Base-by-base conservation (phyloP, 1,140 invertebrate species). In the Caenorhabditis tropicalis region DNA sequence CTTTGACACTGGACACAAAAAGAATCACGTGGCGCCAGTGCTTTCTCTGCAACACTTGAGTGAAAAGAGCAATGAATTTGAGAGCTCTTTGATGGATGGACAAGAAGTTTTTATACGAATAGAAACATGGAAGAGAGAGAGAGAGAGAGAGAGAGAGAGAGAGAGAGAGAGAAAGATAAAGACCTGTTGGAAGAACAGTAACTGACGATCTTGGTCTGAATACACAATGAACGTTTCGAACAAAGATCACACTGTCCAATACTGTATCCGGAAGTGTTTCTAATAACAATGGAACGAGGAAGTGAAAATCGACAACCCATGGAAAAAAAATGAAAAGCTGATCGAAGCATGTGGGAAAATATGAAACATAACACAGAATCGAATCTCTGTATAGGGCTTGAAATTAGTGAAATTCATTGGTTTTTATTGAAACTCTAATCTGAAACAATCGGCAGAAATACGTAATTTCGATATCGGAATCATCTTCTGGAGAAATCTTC, bases 1-100 rank as follows among this genome's bases (percentile, higher is more conserved):
- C 58, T 65, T 65, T 65, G 58, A 65, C n/a, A n/a, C 29, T 56
- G 58, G 58, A 65, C 29, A 65, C 58, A 65, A 36, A 19, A 33
- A 65, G 31, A 65, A 33, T 65, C 58, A 65, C 58, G 58, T 36
- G 58, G 58, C 24, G 39, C 39, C 48, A n/a, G n/a, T 65, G 29
- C 58, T 19, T 36, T 19, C 19, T n/a, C n/a, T 65, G 58, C 58
- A 65, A 65, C 58, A 65, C 58, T 65, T 65, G 58, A 65, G 31
- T 33, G 58, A 29, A 65, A 33, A 33, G 58, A 56, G 19, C n/a
- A n/a, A 51, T 46, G 43, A 46, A 21, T 27, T 19, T 33, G 31
- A 36, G 19, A 16, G 29, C 58, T 65, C 58, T 65, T 33, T 65
- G 58, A 65, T 56, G 51, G 51, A 24, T 12, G 27, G 53, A 56